Conservation (phyloP, 2,888 invertebrate genomes). For the Campoletis raptor region DNA sequence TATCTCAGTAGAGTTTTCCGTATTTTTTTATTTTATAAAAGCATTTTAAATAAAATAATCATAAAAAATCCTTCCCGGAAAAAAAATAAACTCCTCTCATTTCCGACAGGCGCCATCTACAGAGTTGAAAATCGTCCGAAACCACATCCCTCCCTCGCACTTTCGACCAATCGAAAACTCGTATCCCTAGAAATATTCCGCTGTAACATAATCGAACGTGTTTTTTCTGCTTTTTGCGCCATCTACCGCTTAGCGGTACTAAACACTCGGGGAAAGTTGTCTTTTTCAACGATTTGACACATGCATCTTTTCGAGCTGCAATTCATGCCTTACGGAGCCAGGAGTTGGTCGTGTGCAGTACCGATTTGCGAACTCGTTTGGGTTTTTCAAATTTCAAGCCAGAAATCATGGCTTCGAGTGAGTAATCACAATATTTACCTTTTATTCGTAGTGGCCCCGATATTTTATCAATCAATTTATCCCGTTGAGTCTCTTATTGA, state of each 20-base stretch:
- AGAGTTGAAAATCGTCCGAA: background rate
- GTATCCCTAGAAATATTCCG: slow-evolving; percentile 2
- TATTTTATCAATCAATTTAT: background rate
- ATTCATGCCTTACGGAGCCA: slow-evolving; percentile 73
- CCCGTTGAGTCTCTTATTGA: background rate
- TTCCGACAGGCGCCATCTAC: background rate
- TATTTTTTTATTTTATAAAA: background rate
- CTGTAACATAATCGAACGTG: background rate
- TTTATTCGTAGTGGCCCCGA: background rate
- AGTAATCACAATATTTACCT: slow-evolving; percentile 53
- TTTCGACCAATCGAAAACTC: slow-evolving; percentile 12
- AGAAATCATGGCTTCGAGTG: slow-evolving; percentile 81
- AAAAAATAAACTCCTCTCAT: background rate
- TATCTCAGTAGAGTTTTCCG: background rate
- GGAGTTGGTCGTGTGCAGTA: slow-evolving; percentile 74
- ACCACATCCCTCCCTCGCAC: too few species aligned
- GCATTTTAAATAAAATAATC: background rate
- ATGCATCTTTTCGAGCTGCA: slow-evolving; percentile 65
- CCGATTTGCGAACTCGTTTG: slow-evolving; percentile 73
- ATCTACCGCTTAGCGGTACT: slow-evolving; percentile 4
- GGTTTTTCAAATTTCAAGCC: slow-evolving; percentile 73
- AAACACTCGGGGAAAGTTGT: slow-evolving; percentile 54
- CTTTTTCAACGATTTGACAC: slow-evolving; percentile 61
- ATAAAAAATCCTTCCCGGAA: background rate
- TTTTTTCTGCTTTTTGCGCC: slow-evolving; percentile 23